Percentiles rank a stretch among this genome's conserved stretches.
Conservation (phyloP, 2,888 invertebrate species). For the Onchidella celtica region DNA sequence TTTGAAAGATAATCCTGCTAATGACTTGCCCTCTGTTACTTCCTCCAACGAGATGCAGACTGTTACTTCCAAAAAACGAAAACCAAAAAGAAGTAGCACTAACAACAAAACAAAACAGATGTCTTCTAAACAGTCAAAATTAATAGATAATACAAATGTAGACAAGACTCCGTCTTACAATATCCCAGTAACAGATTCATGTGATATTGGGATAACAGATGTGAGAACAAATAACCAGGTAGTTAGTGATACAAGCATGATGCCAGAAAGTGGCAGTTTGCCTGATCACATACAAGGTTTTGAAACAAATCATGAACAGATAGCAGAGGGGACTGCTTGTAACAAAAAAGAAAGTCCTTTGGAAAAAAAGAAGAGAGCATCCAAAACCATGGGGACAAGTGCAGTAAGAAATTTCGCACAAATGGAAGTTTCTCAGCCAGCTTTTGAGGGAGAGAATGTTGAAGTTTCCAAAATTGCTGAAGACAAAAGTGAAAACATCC, state of each 20-base stretch:
- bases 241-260: not conserved
- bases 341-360: slow-evolving; percentile 37
- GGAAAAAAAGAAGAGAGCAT: slow-evolving; percentile 41
- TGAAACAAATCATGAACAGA: not conserved
- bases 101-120: slow-evolving; percentile 5
- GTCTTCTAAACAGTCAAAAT: not conserved
- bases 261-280: not conserved
- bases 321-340: not conserved
- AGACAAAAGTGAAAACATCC: too few species aligned
- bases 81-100: slow-evolving; percentile 19
- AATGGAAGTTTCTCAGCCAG: not conserved
- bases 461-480: not conserved
- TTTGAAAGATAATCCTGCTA: not conserved
- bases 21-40: not conserved
- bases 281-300: too few species aligned
- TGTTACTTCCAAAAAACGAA: slow-evolving; percentile 8
- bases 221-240: not conserved
- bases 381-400: too few species aligned
- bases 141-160: not conserved
- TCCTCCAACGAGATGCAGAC: not conserved
- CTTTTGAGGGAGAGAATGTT: too few species aligned
- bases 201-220: not conserved
- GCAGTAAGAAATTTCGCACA: not conserved
- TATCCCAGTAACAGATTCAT: not conserved
- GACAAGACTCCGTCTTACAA: slow-evolving; percentile 36